Base-by-base conservation (phyloP, 2,888 invertebrate species). In the Dyspetes luteomarginatus region DNA sequence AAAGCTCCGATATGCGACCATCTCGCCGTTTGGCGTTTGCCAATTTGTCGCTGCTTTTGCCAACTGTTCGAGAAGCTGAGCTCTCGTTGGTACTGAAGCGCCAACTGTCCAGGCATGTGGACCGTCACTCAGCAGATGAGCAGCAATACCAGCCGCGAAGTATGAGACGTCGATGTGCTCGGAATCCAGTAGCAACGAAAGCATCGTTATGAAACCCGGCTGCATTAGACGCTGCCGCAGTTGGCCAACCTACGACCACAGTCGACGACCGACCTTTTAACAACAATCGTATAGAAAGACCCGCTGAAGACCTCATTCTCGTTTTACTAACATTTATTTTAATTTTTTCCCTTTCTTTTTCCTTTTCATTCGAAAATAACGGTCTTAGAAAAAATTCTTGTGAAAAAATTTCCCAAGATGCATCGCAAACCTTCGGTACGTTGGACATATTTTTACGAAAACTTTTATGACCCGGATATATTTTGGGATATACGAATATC, bases 1-100 rank as follows among this genome's bases (percentile, higher is more conserved):
- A 90, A 96, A 95, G 83, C 95, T 95, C 86, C 95, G 93, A 90
- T 94, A 95, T 12, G 96, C 95, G 50, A 96, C 96, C 96, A 96
- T 96, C 89, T 96, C 96, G 68, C 94, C 94, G 75, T 95, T 94
- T 0, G 96, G 95, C 24, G 95, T 94, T 85, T 94, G 93, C 96
- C 96, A 96, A 74, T 93, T 90, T 2, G 92, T 90, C 3, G 96
- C 94, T n/a, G 94, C 94, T 62, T 92, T 81, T 89, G 93, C 93
- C 92, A 92, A 72, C 86, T 91, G 89, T 68, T 88, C 86, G 81
- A 90, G 86, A 52, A 91, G 84, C 48, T 88, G 88, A 26, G 82
- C 79, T 82, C 90, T 88, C 24, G 85, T 88, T 19, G 88, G 86
- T 58, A 85, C 77, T 2, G 86, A 71, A 17, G 85, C 83, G 41